These are phyloP conservation scores for Corynorhinus townsendii DNA, from an alignment of 2,113 vertebrate species.

Conservation along the genomic window DNA sequence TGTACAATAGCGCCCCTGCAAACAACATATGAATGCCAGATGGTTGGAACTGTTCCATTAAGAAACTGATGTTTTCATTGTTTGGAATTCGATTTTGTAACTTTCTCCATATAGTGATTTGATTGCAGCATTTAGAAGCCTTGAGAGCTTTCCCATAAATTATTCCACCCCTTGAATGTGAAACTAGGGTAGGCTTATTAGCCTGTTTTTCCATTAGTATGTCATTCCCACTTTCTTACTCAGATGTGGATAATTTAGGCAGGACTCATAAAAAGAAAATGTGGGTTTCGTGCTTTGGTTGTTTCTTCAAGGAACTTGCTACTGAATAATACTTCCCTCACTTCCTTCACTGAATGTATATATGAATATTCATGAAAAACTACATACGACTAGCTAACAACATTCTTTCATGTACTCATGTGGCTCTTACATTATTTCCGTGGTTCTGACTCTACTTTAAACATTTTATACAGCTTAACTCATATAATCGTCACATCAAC, in stretches of 20 bases:
- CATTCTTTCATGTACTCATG: background rate
- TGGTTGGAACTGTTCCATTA: slow-evolving; percentile 82
- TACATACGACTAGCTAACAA: background rate
- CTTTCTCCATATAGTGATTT: slow-evolving; percentile 75
- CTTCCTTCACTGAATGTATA: background rate
- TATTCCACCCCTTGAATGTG: slow-evolving; percentile 65
- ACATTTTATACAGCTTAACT: background rate
- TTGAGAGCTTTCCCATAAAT: slow-evolving; percentile 76
- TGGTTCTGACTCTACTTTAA: background rate
- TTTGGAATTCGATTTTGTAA: slow-evolving; percentile 80
- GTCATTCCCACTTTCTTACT: slow-evolving; percentile 68
- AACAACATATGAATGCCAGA: slow-evolving; percentile 83
- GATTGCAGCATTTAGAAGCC: slow-evolving; percentile 74
- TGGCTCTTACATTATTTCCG: background rate
- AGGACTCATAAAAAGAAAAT: slow-evolving; percentile 37
- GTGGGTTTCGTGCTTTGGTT: slow-evolving; percentile 41
- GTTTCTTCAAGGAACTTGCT: slow-evolving; percentile 43
- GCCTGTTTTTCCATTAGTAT: slow-evolving; percentile 65
- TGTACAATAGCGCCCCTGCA: slow-evolving; percentile 71
- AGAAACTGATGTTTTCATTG: slow-evolving; percentile 82
- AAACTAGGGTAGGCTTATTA: slow-evolving; percentile 59
- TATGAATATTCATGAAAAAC: slow-evolving; percentile 35
- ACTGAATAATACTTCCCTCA: slow-evolving; percentile 26
- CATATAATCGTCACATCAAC: background rate
- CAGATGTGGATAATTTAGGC: slow-evolving; percentile 63